Evolutionary conservation across 1,140 invertebrate species (phyloP).

Genomic region (Cotesia glomerata): DNA sequence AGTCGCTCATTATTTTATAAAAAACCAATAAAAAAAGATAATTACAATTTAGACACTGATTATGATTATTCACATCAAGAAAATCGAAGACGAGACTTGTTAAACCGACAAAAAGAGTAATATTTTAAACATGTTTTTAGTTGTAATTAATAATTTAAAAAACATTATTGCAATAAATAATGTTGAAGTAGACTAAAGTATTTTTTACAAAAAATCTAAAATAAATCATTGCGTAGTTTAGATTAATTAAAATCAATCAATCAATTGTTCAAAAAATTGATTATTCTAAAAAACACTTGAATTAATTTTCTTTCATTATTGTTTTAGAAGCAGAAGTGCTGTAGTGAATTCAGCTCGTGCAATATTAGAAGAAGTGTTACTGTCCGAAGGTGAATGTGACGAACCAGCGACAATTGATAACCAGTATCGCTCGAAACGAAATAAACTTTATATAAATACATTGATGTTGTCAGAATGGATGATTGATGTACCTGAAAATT

Average conservation of each 20-base stretch:
- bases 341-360: slow-evolving; percentile 47
- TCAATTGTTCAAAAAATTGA: too few species aligned
- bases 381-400: slow-evolving; percentile 47
- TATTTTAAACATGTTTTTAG: slow-evolving; percentile 11
- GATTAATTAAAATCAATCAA: too few species aligned
- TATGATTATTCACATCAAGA: slow-evolving; percentile 52
- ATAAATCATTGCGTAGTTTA: too few species aligned
- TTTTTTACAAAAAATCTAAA: too few species aligned
- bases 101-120: slow-evolving; percentile 54
- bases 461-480: slow-evolving; percentile 93
- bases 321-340: slow-evolving; percentile 48
- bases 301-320: slow-evolving; percentile 14
- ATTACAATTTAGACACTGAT: slow-evolving; percentile 50
- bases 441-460: slow-evolving; percentile 50
- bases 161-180: too few species aligned
- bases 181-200: too few species aligned
- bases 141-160: not conserved
- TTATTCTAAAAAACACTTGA: slow-evolving; percentile 2
- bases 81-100: slow-evolving; percentile 47
- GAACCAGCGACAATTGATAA: slow-evolving; percentile 49
- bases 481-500: slow-evolving; percentile 80
- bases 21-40: slow-evolving; percentile 53
- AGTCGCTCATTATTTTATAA: slow-evolving; percentile 49
- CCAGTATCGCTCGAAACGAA: slow-evolving; percentile 20
- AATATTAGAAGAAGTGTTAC: slow-evolving; percentile 45